Evolutionary conservation across 2,888 invertebrate genomes (phyloP).

Genomic region (Dysmachus trigonus): DNA sequence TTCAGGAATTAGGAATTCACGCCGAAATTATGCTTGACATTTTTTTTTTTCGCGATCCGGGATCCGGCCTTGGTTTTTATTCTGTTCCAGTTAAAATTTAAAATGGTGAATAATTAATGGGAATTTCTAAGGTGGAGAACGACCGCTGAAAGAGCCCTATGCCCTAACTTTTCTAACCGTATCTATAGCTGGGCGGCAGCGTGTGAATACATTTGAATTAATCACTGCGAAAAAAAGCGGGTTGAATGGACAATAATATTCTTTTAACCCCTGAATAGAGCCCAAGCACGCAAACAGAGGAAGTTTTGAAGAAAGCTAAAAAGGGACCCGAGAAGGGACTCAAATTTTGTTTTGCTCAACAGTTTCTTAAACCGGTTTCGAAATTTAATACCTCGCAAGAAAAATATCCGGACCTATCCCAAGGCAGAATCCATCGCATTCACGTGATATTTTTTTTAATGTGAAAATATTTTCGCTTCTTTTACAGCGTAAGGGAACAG

Average conservation of each 20-base stretch:
- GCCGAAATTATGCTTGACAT: neutral
- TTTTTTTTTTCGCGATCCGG: neutral
- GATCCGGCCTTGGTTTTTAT: neutral
- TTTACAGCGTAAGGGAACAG: slow-evolving; percentile 2
- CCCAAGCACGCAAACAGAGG: slow-evolving; percentile 32
- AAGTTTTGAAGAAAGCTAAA: slow-evolving; percentile 33
- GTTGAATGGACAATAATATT: slow-evolving; percentile 40
- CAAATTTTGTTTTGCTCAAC: slow-evolving; percentile 51
- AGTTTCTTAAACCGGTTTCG: slow-evolving; percentile 55
- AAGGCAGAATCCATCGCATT: slow-evolving; percentile 36
- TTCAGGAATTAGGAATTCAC: neutral
- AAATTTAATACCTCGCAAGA: slow-evolving; percentile 41
- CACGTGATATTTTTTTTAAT: slow-evolving; percentile 32
- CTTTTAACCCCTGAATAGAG: slow-evolving; percentile 38
- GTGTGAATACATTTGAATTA: slow-evolving; percentile 40
- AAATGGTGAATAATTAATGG: neutral
- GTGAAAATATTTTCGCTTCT: slow-evolving; percentile 31
- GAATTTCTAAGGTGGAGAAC: neutral
- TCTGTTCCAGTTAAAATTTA: neutral
- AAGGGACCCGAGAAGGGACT: slow-evolving; percentile 46
- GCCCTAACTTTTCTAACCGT: slow-evolving; percentile 6
- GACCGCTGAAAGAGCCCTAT: neutral
- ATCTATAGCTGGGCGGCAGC: slow-evolving; percentile 27
- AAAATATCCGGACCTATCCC: slow-evolving; percentile 42
- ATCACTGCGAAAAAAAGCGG: slow-evolving; percentile 34